phyloP scores from a whole-genome alignment of 2,888 invertebrate genomes.

The Camponotus fellah region DNA sequence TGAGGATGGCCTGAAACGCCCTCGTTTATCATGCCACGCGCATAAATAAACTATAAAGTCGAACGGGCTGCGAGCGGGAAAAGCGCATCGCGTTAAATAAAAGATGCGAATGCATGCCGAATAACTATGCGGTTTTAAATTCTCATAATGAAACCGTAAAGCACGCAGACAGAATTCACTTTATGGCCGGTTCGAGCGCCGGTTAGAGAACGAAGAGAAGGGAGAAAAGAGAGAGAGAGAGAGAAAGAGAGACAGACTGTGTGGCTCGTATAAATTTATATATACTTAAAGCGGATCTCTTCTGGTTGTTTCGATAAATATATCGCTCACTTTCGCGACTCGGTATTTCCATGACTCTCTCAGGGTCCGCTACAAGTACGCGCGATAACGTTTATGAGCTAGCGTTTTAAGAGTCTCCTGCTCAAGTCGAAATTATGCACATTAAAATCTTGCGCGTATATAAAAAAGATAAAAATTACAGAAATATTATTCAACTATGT shows the following conservation, averaged over 20 bases:
- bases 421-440: background rate
- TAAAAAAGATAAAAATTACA: constrained; percentile 25
- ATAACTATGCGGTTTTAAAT: constrained; percentile 70
- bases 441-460: constrained; percentile 1
- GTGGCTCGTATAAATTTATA: constrained; percentile 49
- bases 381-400: constrained; percentile 3
- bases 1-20: constrained; percentile 45
- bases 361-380: constrained; percentile 2
- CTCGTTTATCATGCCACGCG: constrained; percentile 63
- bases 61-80: constrained; percentile 45
- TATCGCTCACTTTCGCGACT: constrained; percentile 31
- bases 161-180: constrained; percentile 64
- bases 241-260: background rate
- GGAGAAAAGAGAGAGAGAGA: no score
- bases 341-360: constrained; percentile 38
- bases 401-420: constrained; percentile 6
- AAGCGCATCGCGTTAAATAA: constrained; percentile 66
- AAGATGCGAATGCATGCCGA: constrained; percentile 59
- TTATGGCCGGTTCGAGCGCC: constrained; percentile 60
- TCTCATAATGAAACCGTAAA: constrained; percentile 76
- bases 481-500: background rate
- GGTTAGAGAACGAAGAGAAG: constrained; percentile 21
- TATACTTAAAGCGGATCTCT: constrained; percentile 47
- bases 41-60: constrained; percentile 66
- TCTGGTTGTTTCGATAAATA: constrained; percentile 51